A percentile compares a stretch with the other conserved stretches of the same genome.
Evolutionary conservation across 1,140 invertebrate genomes (phyloP).

Genomic region (Ceratitis capitata): DNA sequence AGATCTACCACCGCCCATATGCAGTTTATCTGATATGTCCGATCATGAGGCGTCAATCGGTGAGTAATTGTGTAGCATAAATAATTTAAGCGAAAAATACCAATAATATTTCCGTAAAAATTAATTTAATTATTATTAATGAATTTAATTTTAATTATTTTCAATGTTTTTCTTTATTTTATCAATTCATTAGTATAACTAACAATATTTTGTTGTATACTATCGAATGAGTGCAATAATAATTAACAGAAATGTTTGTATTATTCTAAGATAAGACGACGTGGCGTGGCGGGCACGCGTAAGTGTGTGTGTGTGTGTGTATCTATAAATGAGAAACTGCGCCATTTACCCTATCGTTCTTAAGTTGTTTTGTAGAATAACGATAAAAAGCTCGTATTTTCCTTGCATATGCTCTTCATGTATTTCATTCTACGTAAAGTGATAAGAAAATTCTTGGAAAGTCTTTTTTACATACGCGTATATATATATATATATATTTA

Average conservation of each 20-base stretch:
- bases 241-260: background rate
- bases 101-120: background rate
- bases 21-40: slow-evolving; percentile 61
- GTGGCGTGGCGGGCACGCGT: background rate
- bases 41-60: slow-evolving; percentile 62
- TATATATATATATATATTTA: too few species aligned
- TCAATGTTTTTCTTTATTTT: background rate
- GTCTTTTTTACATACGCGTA: background rate
- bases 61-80: slow-evolving; percentile 46
- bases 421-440: background rate
- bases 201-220: background rate
- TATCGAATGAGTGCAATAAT: background rate
- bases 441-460: slow-evolving; percentile 26
- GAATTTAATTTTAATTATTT: background rate
- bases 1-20: slow-evolving; percentile 52
- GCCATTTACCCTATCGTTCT: background rate
- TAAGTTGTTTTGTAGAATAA: background rate
- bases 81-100: background rate
- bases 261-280: background rate
- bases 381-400: background rate
- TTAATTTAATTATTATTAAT: background rate
- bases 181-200: background rate
- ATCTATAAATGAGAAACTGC: background rate
- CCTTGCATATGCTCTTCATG: background rate
- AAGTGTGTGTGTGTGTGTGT: background rate